phyloP scores from a whole-genome alignment of 2,888 invertebrate genomes.

The Chloroclysta siterata region DNA sequence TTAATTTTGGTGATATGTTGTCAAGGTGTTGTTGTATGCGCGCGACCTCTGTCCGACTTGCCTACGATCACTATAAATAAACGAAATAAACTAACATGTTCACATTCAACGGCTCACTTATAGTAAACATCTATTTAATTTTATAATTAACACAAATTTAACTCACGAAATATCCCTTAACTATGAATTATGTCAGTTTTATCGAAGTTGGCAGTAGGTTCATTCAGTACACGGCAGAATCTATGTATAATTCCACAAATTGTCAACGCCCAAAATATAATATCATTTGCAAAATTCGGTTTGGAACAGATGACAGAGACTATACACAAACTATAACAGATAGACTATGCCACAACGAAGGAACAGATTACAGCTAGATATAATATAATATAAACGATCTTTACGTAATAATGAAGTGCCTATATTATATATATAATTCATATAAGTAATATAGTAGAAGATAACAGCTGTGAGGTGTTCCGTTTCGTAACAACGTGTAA shows the following conservation, averaged over 20 bases:
- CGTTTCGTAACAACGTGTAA: constrained; percentile 73
- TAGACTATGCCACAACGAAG: constrained; percentile 52
- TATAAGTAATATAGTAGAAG: constrained; percentile 47
- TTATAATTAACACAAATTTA: constrained; percentile 77
- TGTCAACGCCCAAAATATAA: constrained; percentile 64
- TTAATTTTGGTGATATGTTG: constrained; percentile 66
- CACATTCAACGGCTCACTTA: constrained; percentile 75
- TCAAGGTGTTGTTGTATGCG: constrained; percentile 45
- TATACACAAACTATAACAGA: constrained; percentile 43
- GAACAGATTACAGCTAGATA: constrained; percentile 60
- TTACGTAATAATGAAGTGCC: constrained; percentile 43
- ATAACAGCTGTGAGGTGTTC: constrained; percentile 66
- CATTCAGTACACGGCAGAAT: constrained; percentile 75
- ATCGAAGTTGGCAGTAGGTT: constrained; percentile 81
- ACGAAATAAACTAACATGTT: constrained; percentile 78
- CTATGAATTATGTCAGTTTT: constrained; percentile 59
- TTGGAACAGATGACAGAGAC: constrained; percentile 54
- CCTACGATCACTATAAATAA: constrained; percentile 77
- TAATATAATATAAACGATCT: constrained; percentile 40
- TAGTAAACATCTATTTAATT: constrained; percentile 72
- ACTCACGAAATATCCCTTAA: constrained; percentile 76
- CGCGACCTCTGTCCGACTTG: constrained; percentile 69
- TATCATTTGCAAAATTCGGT: constrained; percentile 73
- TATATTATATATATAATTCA: constrained; percentile 32
- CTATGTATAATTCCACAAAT: constrained; percentile 56